These are phyloP conservation scores for Protophormia terraenovae DNA, from an alignment of 2,888 invertebrate genomes.

Conservation along the genomic window DNA sequence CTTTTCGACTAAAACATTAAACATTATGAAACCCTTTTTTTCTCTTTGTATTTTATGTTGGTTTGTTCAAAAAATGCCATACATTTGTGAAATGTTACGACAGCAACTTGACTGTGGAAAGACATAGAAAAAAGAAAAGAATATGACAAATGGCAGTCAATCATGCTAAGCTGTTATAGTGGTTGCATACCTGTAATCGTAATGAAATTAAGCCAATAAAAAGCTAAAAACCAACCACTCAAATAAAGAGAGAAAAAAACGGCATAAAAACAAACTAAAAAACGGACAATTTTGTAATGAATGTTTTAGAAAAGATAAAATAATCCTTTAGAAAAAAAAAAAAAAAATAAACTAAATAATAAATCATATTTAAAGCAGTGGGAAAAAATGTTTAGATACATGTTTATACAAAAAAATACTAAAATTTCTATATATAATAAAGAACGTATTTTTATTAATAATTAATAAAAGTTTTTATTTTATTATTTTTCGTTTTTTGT, in stretches of 20 bases:
- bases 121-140: slow-evolving; percentile 62
- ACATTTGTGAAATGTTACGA: slow-evolving; percentile 38
- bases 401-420: not conserved
- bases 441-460: not conserved
- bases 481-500: slow-evolving; percentile 10
- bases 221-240: slow-evolving; percentile 57
- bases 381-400: too few species aligned
- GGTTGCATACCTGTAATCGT: slow-evolving; percentile 67
- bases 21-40: slow-evolving; percentile 63
- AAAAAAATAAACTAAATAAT: slow-evolving; percentile 16
- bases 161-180: slow-evolving; percentile 76
- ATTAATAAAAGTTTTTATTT: not conserved
- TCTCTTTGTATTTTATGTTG: not conserved
- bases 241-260: not conserved
- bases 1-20: slow-evolving; percentile 68
- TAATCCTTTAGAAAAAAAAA: slow-evolving; percentile 47
- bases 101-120: not conserved
- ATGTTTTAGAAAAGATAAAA: slow-evolving; percentile 65
- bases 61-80: slow-evolving; percentile 9
- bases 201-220: slow-evolving; percentile 69
- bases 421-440: not conserved
- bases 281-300: slow-evolving; percentile 63
- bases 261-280: not conserved
- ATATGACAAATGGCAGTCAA: slow-evolving; percentile 80
- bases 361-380: slow-evolving; percentile 58